phyloP scores from a whole-genome alignment of 2,888 invertebrate species.

The Ochropleura leucogaster region DNA sequence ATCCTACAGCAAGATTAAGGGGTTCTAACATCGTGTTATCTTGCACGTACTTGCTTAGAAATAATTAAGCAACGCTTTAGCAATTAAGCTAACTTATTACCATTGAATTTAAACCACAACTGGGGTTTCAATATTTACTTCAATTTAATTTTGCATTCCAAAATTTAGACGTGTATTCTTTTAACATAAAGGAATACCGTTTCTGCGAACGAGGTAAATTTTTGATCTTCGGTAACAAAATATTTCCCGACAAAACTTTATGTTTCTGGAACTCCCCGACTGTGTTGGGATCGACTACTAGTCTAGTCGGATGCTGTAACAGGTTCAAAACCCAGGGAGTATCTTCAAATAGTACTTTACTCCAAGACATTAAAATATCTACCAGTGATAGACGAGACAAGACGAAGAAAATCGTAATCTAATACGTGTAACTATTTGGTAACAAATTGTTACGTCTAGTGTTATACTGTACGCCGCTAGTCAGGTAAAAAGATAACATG shows the following conservation, averaged over 20 bases:
- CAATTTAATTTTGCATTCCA: neutral
- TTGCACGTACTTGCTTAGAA: neutral
- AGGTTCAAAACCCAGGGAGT: neutral
- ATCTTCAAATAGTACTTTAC: neutral
- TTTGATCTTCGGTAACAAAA: neutral
- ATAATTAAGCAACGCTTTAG: neutral
- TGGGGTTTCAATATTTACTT: neutral
- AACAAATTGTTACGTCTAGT: too few relatives aligned
- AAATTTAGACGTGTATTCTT: neutral
- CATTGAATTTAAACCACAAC: neutral
- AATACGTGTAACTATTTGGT: too few relatives aligned
- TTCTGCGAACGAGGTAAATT: neutral
- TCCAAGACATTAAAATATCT: too few relatives aligned
- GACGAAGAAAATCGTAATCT: too few relatives aligned
- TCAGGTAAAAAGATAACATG: too few relatives aligned
- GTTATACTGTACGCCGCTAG: too few relatives aligned
- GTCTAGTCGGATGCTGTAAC: neutral
- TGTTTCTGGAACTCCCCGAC: neutral
- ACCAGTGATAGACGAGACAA: too few relatives aligned
- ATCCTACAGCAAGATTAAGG: constrained; percentile 3
- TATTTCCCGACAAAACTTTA: neutral
- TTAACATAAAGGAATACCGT: neutral
- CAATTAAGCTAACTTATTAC: neutral
- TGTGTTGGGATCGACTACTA: neutral
- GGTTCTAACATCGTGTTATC: neutral